phyloP scores from a whole-genome alignment of 2,888 invertebrate species.

The Laothoe populi region DNA sequence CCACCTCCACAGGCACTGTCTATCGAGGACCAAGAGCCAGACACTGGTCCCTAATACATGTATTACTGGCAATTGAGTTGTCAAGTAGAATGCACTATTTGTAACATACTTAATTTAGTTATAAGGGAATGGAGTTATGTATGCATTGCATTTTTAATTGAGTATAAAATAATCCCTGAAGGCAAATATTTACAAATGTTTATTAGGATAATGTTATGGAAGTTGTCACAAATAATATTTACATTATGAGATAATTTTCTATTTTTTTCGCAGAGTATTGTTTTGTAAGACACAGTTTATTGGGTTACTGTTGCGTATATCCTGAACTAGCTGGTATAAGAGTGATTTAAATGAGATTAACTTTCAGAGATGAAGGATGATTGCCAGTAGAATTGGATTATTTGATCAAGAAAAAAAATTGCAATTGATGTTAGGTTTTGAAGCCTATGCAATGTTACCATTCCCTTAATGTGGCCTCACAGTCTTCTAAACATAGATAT shows the following conservation, averaged over 20 bases:
- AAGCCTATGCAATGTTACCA: constrained; percentile 25
- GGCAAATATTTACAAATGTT: constrained; percentile 16
- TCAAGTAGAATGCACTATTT: constrained; percentile 64
- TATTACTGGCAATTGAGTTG: constrained; percentile 53
- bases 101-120: constrained; percentile 42
- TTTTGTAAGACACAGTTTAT: not conserved
- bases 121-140: constrained; percentile 19
- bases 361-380: constrained; percentile 1
- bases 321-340: not conserved
- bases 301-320: not conserved
- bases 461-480: constrained; percentile 6
- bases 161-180: not conserved
- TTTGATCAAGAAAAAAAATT: not conserved
- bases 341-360: constrained; percentile 17
- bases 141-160: constrained; percentile 3
- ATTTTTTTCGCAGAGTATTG: constrained; percentile 17
- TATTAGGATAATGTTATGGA: constrained; percentile 3
- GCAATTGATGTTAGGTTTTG: not conserved
- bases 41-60: constrained; percentile 74
- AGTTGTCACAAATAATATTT: constrained; percentile 24
- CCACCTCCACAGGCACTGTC: constrained; percentile 69
- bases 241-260: constrained; percentile 17
- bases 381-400: not conserved
- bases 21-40: constrained; percentile 75
- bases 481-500: constrained; percentile 13